Evolutionary conservation across 1,140 invertebrate species (phyloP), one percentile per base, ranked within the genome.

Genomic region (Pseudomyrmex concolor): DNA sequence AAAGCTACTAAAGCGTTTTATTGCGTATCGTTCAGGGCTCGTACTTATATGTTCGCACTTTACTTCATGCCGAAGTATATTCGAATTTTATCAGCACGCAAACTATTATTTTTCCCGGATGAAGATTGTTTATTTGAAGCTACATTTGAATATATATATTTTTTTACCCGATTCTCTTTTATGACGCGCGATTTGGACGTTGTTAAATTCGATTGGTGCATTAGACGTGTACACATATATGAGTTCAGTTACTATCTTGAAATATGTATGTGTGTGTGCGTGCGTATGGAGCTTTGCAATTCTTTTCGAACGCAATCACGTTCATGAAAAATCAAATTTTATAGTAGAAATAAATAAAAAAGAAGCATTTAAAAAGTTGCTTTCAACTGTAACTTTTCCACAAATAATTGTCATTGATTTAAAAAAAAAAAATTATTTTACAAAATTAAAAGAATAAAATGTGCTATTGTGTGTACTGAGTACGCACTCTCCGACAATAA

Each of bases 401-500:
- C 1, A 10, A 60, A 60, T 60, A 54, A 70, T 22, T 25, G n/a
- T 63, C 50, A 50, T 51, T 15, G 9, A 4, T 73, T 15, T 50
- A 25, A 74, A 4, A n/a, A n/a, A n/a, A n/a, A n/a, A n/a, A n/a
- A 54, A 83, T 68, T 34, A 34, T 34, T 34, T 34, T 34, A 34
- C 7, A 71, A 74, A 78, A 78, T 70, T 59, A 17, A 70, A 70
- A 60, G 15, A 25, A 4, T 0, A 17, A 50, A 50, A 19, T 83
- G 63, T n/a, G 13, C 15, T 83, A 17, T 51, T 15, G 64, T 48
- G 17, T 51, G 34, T 34, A 54, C 4, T 10, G 50, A 34, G 34
- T 22, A 17, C 22, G 25, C 34, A 60, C n/a, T 59, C 22, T 60
- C 54, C 25, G 62, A 84, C 73, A 84, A 84, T 84, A 84, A 84